These are phyloP conservation scores for Brachyistius frenatus DNA, from an alignment of 2,113 vertebrate genomes.

Conservation along the genomic window DNA sequence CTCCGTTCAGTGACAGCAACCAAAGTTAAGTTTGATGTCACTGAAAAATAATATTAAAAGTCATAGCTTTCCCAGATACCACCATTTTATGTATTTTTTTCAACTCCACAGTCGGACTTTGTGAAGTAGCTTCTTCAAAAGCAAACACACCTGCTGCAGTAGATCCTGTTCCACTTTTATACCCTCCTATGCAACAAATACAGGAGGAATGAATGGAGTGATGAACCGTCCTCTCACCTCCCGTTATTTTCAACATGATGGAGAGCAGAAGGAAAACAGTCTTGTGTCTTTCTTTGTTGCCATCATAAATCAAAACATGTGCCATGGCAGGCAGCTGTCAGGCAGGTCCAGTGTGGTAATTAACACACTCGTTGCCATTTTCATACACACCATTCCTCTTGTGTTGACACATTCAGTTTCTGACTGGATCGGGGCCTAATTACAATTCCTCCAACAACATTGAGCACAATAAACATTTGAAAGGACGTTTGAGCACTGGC, in stretches of 20 bases:
- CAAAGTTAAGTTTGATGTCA: too few relatives aligned
- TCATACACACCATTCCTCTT: conserved; percentile 26
- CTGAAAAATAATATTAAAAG: too few relatives aligned
- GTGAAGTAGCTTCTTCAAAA: conserved; percentile 39
- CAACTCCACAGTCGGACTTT: conserved; percentile 10
- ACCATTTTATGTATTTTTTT: not conserved
- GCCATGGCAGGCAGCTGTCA: conserved; percentile 50
- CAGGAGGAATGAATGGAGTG: conserved; percentile 58
- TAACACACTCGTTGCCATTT: conserved; percentile 58
- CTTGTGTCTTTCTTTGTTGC: conserved; percentile 26
- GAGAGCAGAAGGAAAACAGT: conserved; percentile 46
- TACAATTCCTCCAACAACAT: conserved; percentile 49
- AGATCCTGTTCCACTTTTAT: conserved; percentile 7
- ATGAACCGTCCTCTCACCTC: conserved; percentile 47
- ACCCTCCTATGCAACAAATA: conserved; percentile 24
- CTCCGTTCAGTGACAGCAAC: not conserved
- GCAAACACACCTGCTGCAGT: conserved; percentile 9
- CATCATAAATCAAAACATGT: conserved; percentile 64
- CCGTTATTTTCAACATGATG: conserved; percentile 45
- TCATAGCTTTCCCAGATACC: not conserved
- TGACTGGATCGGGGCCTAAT: conserved; percentile 51
- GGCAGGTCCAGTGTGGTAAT: conserved; percentile 57
- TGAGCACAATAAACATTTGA: conserved; percentile 54
- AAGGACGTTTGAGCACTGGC: conserved; percentile 47
- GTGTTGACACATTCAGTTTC: not conserved